Evolutionary conservation across 2,113 vertebrate species (phyloP), one percentile per base, ranked within the genome.

Genomic region (Typhlomys cinereus): DNA sequence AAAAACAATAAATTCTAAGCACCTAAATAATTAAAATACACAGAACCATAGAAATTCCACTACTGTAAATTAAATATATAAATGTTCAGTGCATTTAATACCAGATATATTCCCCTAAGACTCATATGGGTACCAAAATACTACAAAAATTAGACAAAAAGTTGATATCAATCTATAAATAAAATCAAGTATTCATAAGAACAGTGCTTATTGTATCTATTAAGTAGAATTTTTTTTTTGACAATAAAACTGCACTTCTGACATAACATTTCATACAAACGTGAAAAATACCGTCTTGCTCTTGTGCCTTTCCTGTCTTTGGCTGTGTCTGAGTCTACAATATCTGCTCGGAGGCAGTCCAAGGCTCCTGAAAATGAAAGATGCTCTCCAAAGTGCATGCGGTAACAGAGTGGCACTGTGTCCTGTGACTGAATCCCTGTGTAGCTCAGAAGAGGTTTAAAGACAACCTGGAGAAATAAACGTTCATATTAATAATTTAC

Each of bases 341-440:
- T 99, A 95, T 99, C 99, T 52, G 99, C 99, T 95, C 99, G 96
- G 36, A 99, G 98, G 96, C 99, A 99, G 95, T 99, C 99, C 48
- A 99, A 96, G 75, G 99, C 99, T 59, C 99, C 99, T 34, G 99
- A 99, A 96, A 99, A 99, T 6, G 99, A 99, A 89, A 99, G 97
- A 90, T 99, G 98, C 94, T 99, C 99, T 75, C 99, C 99, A 1
- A 99, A 99, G 96, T 99, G 99, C 99, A 99, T 99, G 95, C 99
- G 98, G 96, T 99, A 99, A 97, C 99, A 99, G 23, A 99, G 98
- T 0, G 99, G 99, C 93, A 99, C 96, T 8, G 98, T 90, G 91
- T 99, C 99, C 95, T 99, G 99, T 6, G 99, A 98, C 95, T 99
- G 99, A 97, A 99, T 99, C 44, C 99, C 99, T 0, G 98, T 99